Evolutionary conservation across 1,140 invertebrate species (phyloP), one percentile per base, ranked within the genome.

Genomic region (Pseudomyrmex gracilis): DNA sequence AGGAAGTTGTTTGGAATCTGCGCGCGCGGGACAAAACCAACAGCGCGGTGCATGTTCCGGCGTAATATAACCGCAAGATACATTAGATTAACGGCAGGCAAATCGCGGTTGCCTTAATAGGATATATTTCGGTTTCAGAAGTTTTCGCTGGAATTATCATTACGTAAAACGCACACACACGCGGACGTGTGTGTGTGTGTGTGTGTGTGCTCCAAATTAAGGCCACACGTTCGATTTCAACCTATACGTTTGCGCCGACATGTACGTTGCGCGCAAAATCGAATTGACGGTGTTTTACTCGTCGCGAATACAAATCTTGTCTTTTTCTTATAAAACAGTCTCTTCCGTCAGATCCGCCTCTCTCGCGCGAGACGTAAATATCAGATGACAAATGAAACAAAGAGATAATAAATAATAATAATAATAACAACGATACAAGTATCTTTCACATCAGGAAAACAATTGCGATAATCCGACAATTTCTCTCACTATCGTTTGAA

Each of bases 51-150:
- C 49, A 57, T 22, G 64, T 53, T 68, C 13, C 7, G 57, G 9
- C 63, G 51, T 68, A 68, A 78, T 68, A 68, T 68, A 64, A 77
- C 63, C 61, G 34, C 34, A 24, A 70, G 53, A 5, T 58, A 12
- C 76, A 34, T 78, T 70, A 70, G 76, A 78, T 78, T 78, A 70
- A 78, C 66, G 76, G 45, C 13, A 51, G 12, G 10, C 20, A 70
- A 78, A 78, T 70, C 43, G 64, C 17, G 66, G 3, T 58, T 24
- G 4, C 24, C 13, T 53, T 24, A n/a, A 34, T 68, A 53, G 13
- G 13, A 13, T 51, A 22, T 34, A 68, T 12, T 15, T 4, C n/a
- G 49, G 34, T 12, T 2, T 51, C 34, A 1, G 20, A 20, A 80
- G 20, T 58, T 71, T 60, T 17, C 49, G 17, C 15, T 24, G 12